A percentile compares a stretch with the other conserved stretches of the same genome.
These are phyloP conservation scores for Narcine bancroftii DNA, from an alignment of 2,113 vertebrate genomes.

Conservation along the genomic window DNA sequence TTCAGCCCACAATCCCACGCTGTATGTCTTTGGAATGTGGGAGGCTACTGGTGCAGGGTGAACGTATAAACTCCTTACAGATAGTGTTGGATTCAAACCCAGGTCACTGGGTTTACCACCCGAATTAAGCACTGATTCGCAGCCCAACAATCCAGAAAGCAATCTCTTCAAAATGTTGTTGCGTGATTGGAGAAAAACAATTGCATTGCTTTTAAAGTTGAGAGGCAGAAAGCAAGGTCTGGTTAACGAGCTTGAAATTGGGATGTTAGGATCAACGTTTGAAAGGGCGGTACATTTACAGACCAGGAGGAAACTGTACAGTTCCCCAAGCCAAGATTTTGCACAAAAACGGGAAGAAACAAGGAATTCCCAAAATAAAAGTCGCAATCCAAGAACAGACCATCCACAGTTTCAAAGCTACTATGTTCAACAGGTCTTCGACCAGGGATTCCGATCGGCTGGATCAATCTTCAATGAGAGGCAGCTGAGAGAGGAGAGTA, in stretches of 20 bases:
- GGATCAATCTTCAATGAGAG: slow-evolving; percentile 31
- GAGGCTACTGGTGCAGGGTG: no score
- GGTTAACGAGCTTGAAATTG: background rate
- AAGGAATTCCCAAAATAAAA: background rate
- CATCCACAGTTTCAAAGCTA: slow-evolving; percentile 27
- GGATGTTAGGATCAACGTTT: background rate
- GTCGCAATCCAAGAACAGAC: background rate
- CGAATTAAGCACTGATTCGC: background rate
- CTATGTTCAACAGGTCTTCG: background rate
- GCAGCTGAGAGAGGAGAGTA: slow-evolving; percentile 37
- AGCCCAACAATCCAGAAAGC: background rate
- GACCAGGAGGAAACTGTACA: background rate
- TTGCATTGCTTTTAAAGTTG: background rate
- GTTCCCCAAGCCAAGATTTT: background rate
- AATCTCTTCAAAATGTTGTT: background rate
- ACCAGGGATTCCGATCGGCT: background rate
- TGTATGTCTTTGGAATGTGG: no score
- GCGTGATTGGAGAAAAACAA: background rate
- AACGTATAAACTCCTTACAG: no score
- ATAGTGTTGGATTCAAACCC: no score
- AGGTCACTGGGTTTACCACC: no score
- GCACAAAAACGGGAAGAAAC: background rate
- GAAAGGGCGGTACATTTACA: background rate
- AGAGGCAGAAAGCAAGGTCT: slow-evolving; percentile 15
- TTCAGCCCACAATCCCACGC: no score